Percentiles rank a stretch among this genome's conserved stretches.
Conservation (phyloP, 2,888 invertebrate genomes). For the Lasiommata megera region DNA sequence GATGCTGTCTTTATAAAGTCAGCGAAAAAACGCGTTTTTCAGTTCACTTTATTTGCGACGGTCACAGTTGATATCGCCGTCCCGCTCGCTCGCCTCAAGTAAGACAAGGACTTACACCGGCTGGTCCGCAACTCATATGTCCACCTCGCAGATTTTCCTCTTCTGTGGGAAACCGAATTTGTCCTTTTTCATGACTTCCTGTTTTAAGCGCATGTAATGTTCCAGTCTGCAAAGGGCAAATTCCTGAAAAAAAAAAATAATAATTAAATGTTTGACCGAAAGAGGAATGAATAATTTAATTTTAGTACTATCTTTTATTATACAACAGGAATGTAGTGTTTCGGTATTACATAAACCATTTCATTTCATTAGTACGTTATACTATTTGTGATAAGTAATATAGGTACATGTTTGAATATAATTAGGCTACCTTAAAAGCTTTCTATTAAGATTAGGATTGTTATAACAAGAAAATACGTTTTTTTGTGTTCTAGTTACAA, state of each 20-base stretch:
- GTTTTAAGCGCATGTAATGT: conserved; percentile 83
- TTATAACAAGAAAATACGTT: too few relatives aligned
- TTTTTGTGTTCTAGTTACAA: too few relatives aligned
- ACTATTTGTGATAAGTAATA: too few relatives aligned
- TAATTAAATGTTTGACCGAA: too few relatives aligned
- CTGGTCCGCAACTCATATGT: conserved; percentile 60
- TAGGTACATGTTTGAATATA: too few relatives aligned
- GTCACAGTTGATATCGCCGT: conserved; percentile 7
- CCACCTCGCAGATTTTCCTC: conserved; percentile 75
- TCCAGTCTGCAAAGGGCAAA: conserved; percentile 84
- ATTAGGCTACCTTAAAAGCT: too few relatives aligned
- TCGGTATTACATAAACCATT: too few relatives aligned
- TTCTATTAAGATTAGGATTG: too few relatives aligned
- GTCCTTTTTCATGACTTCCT: conserved; percentile 74
- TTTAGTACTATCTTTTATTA: too few relatives aligned
- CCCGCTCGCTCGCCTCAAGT: conserved; percentile 13
- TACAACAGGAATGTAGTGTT: too few relatives aligned
- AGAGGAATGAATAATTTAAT: too few relatives aligned
- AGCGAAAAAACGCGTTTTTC: neutral
- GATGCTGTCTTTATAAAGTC: neutral
- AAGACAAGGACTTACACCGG: conserved; percentile 2
- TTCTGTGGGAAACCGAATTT: conserved; percentile 63
- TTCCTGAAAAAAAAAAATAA: conserved; percentile 74
- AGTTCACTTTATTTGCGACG: conserved; percentile 2
- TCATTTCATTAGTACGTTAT: too few relatives aligned